Evolutionary conservation across 2,797 vertebrate genomes (phyloP).

Genomic region (Mallotus villosus): DNA sequence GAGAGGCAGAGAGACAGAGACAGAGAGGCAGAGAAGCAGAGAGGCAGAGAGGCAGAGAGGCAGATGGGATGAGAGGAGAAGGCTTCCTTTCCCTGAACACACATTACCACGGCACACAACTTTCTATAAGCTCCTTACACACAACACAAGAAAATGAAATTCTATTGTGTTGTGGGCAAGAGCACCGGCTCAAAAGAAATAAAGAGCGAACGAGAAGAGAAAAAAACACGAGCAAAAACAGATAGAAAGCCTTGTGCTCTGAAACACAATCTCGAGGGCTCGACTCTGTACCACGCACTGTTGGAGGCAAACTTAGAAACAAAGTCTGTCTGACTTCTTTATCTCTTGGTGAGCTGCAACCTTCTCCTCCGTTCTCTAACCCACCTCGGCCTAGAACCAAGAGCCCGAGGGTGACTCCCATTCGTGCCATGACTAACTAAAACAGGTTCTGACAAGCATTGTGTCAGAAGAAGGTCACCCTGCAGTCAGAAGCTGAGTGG

Average conservation of each 20-base stretch:
- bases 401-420: no score
- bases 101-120: constrained; percentile 20
- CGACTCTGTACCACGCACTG: not conserved
- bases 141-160: constrained; percentile 13
- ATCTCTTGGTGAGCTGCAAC: constrained; percentile 5
- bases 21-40: not conserved
- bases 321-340: not conserved
- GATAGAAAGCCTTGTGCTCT: not conserved
- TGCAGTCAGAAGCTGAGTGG: no score
- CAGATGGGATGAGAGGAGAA: constrained; percentile 19
- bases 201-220: constrained; percentile 18
- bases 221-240: not conserved
- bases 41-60: not conserved
- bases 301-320: not conserved
- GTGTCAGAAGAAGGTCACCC: no score
- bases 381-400: not conserved
- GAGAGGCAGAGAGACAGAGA: not conserved
- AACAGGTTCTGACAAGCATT: not conserved
- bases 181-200: constrained; percentile 9
- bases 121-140: not conserved
- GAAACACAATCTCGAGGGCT: not conserved
- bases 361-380: not conserved
- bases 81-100: not conserved
- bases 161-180: constrained; percentile 10
- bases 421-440: no score